Evolutionary conservation across 1,140 invertebrate genomes (phyloP).

Genomic region (Triops longicaudatus): DNA sequence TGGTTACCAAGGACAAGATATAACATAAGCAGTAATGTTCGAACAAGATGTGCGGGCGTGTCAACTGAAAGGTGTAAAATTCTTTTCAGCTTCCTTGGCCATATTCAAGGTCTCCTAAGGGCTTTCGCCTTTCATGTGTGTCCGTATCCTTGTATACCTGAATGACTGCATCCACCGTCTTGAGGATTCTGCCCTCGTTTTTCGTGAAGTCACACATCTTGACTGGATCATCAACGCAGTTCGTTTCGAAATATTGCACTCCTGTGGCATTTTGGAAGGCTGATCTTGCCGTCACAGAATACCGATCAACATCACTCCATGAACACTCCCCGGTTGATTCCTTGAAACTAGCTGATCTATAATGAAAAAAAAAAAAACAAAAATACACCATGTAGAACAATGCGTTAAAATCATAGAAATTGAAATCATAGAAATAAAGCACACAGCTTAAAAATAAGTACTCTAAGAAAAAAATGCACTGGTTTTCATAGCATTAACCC

Average conservation of each 20-base stretch:
- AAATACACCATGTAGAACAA: background rate
- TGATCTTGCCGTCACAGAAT: slow-evolving; percentile 36
- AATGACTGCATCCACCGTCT: slow-evolving; percentile 46
- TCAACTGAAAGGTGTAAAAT: background rate
- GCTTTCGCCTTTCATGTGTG: background rate
- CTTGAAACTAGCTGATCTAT: slow-evolving; percentile 44
- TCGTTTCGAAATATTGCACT: slow-evolving; percentile 43
- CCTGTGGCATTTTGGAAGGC: slow-evolving; percentile 31
- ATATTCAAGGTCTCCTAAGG: background rate
- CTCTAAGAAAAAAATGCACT: too few species aligned
- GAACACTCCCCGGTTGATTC: slow-evolving; percentile 40
- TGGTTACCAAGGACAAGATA: background rate
- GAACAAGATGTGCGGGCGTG: background rate
- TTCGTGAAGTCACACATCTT: slow-evolving; percentile 47
- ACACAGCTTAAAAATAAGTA: too few species aligned
- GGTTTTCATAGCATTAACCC: background rate
- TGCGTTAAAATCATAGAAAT: background rate
- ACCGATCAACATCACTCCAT: slow-evolving; percentile 45
- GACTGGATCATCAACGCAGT: slow-evolving; percentile 44
- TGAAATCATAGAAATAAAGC: background rate
- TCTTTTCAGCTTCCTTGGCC: background rate
- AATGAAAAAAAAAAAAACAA: slow-evolving; percentile 19
- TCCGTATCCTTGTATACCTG: slow-evolving; percentile 33
- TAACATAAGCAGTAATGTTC: background rate
- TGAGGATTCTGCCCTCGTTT: slow-evolving; percentile 42